Evolutionary conservation across 2,113 vertebrate genomes (phyloP).

Genomic region (Centrocercus urophasianus): DNA sequence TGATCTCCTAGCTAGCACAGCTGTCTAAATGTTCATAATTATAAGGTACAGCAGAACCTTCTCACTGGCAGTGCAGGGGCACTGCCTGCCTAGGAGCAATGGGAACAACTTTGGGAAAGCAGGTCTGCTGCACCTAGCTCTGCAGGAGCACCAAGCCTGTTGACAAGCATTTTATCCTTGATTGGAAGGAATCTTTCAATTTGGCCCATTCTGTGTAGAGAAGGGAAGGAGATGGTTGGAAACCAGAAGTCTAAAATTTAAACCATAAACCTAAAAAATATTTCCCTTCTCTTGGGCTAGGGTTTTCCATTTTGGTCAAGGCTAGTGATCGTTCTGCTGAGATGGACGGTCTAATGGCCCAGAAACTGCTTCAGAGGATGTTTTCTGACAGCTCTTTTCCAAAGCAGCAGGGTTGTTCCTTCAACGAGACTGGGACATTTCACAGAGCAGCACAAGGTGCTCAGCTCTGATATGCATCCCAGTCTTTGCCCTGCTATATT

Average conservation of each 20-base stretch:
- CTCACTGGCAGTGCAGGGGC: not conserved
- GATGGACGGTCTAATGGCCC: not conserved
- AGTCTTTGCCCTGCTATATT: not conserved
- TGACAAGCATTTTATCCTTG: not conserved
- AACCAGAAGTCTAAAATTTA: not conserved
- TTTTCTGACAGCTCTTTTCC: not conserved
- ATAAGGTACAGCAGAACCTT: conserved; percentile 10
- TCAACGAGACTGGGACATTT: not conserved
- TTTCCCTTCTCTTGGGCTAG: not conserved
- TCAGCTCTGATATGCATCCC: not conserved
- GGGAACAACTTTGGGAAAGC: not conserved
- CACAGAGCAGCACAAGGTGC: not conserved
- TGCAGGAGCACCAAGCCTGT: not conserved
- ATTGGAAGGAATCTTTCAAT: not conserved
- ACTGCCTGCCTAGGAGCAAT: not conserved
- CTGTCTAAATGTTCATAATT: conserved; percentile 12
- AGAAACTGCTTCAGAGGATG: not conserved
- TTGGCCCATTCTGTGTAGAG: not conserved
- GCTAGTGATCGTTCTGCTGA: not conserved
- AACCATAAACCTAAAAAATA: not conserved
- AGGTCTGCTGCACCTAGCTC: not conserved
- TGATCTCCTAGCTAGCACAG: not conserved
- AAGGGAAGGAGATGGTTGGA: not conserved
- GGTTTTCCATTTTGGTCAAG: not conserved
- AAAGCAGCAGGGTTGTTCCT: not conserved